Base-by-base conservation (phyloP, 1,140 invertebrate species). In the Bradynema listronoti region DNA sequence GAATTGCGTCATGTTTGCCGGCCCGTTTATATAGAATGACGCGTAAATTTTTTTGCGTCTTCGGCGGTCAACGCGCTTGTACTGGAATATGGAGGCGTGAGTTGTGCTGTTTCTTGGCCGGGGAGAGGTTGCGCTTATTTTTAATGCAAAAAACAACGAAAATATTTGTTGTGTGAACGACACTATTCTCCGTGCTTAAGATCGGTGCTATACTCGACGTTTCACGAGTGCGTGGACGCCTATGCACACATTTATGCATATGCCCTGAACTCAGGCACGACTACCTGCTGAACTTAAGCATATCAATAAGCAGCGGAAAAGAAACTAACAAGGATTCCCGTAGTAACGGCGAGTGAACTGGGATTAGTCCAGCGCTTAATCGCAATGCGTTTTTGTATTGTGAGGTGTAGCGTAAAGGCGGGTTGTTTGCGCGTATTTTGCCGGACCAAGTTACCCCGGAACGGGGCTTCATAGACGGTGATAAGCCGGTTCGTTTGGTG, bases 221-320 rank as follows among this genome's bases (percentile, higher is more conserved):
- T 19, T 27, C 27, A 43, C 27, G 22, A 22, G 19, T 22, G 19
- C 27, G 19, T 43, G 42, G 42, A 43, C 9, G 42, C 27, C 6
- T 9, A 9, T 43, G 22, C 19, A 27, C 42, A n/a, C n/a, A n/a
- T 4, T 43, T 27, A 27, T 22, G 22, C 42, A 22, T 43, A 49
- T 53, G 64, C 65, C 63, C 85, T 83, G 84, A 81, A 63, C 80
- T 84, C 83, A 84, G 83, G 81, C 80, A 82, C 82, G 85, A 85
- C 74, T 82, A 87, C 85, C 85, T 85, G 83, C 85, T 83, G 83
- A 86, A 86, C 83, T 87, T 87, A 87, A 87, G 86, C 87, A 88
- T 88, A 87, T 87, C 82, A 88, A 75, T 88, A 86, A 87, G 86
- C 85, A 86, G 85, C 88, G 87, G 86, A 88, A 88, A 88, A 88